A percentile compares a stretch with the other conserved stretches of the same genome.
Conservation (phyloP, 2,888 invertebrate genomes). For the Holacanthella duospinosa region DNA sequence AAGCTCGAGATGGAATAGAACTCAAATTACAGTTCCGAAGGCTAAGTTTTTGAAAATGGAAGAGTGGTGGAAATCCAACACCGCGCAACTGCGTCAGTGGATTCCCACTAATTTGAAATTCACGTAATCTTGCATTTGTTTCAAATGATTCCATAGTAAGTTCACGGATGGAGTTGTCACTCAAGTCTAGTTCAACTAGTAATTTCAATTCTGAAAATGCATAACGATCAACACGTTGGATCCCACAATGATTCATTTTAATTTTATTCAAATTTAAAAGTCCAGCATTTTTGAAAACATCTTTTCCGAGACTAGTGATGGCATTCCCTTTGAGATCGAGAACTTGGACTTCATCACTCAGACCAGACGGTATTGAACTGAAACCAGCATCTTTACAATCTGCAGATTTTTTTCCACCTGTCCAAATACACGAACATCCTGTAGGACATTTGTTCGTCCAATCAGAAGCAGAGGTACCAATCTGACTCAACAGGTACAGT, state of each 20-base stretch:
- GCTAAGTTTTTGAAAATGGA: conserved; percentile 67
- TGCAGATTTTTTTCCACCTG: conserved; percentile 73
- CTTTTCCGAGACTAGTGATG: conserved; percentile 61
- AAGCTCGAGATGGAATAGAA: conserved; percentile 63
- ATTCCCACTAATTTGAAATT: conserved; percentile 22
- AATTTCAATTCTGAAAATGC: conserved; percentile 27
- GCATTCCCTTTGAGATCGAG: conserved; percentile 72
- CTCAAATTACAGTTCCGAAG: conserved; percentile 68
- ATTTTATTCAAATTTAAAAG: conserved; percentile 74
- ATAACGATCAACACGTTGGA: conserved; percentile 18
- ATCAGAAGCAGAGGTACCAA: conserved; percentile 17
- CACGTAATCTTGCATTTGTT: conserved; percentile 21
- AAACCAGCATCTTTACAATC: conserved; percentile 71
- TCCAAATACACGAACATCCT: conserved; percentile 84
- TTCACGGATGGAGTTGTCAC: conserved; percentile 19
- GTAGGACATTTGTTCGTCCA: conserved; percentile 55
- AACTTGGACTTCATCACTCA: conserved; percentile 73
- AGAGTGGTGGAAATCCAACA: conserved; percentile 65
- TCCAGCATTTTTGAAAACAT: conserved; percentile 66
- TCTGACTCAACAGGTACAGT: conserved; percentile 1
- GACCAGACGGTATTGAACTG: conserved; percentile 60
- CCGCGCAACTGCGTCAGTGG: conserved; percentile 21
- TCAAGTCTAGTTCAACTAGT: conserved; percentile 28
- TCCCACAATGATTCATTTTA: conserved; percentile 51
- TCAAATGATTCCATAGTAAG: conserved; percentile 26